Conservation (phyloP, 1,140 invertebrate genomes). For the Chironomus tepperi region DNA sequence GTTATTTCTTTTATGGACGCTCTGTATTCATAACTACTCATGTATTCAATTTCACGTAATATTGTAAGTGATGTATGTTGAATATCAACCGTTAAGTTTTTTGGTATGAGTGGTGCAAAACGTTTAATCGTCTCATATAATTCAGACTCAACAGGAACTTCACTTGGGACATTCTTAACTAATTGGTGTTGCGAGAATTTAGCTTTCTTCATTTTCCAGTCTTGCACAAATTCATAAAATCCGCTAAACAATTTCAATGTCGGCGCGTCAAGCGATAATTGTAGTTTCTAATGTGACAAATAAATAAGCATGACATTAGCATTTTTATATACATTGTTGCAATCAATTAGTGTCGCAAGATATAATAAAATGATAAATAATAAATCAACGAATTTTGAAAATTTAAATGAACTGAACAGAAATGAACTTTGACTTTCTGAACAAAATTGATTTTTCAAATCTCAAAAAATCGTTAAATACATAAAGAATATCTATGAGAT, state of each 20-base stretch:
- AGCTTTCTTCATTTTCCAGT: slow-evolving; percentile 39
- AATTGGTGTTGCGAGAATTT: slow-evolving; percentile 29
- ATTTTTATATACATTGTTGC: too few species aligned
- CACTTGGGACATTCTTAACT: slow-evolving; percentile 20
- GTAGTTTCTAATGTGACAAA: slow-evolving; percentile 55
- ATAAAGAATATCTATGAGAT: neutral
- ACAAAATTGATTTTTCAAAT: too few species aligned
- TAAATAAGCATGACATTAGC: slow-evolving; percentile 11
- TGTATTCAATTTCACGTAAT: slow-evolving; percentile 49
- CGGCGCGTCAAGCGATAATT: slow-evolving; percentile 57
- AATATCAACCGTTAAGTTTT: slow-evolving; percentile 62
- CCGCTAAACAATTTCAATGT: slow-evolving; percentile 56
- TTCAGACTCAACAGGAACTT: neutral
- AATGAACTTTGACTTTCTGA: too few species aligned
- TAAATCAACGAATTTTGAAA: neutral
- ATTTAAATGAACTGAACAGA: neutral
- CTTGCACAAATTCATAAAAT: slow-evolving; percentile 50
- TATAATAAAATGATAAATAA: too few species aligned
- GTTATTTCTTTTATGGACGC: neutral
- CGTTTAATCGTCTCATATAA: slow-evolving; percentile 43
- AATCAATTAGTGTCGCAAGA: too few species aligned
- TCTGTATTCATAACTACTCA: slow-evolving; percentile 26
- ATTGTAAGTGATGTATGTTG: slow-evolving; percentile 58
- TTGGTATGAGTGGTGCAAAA: slow-evolving; percentile 63
- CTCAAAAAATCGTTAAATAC: slow-evolving; percentile 12